These are phyloP conservation scores for Pemphigus obesinymphae DNA, from an alignment of 1,140 invertebrate genomes.

Conservation along the genomic window DNA sequence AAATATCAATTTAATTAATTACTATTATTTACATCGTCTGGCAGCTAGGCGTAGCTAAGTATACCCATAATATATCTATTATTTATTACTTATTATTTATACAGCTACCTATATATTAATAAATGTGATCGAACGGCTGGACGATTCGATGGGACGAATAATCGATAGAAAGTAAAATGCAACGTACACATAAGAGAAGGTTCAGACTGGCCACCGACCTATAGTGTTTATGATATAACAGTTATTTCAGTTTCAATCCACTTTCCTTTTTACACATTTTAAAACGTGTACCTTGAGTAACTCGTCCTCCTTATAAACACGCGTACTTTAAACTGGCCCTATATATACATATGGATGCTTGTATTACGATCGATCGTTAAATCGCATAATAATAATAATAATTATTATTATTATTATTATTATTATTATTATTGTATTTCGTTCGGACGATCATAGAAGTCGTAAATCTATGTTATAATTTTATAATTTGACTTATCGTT, in stretches of 20 bases:
- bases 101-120: too few relatives aligned
- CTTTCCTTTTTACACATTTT: constrained; percentile 38
- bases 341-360: too few relatives aligned
- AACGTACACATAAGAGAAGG: constrained; percentile 34
- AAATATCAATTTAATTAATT: too few relatives aligned
- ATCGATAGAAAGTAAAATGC: constrained; percentile 41
- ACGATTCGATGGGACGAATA: constrained; percentile 13
- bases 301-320: constrained; percentile 30
- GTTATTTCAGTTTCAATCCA: constrained; percentile 40
- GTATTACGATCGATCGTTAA: neutral
- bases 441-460: neutral
- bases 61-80: too few relatives aligned
- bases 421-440: neutral
- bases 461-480: neutral
- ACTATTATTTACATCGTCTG: too few relatives aligned
- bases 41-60: too few relatives aligned
- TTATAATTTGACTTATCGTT: neutral
- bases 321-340: neutral
- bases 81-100: too few relatives aligned
- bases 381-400: neutral
- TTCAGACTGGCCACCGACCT: constrained; percentile 40
- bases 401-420: neutral
- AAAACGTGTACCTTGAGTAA: constrained; percentile 33
- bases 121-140: neutral
- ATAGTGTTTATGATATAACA: constrained; percentile 38